Evolutionary conservation across 2,888 invertebrate genomes (phyloP).

Genomic region (Furcula furcula): DNA sequence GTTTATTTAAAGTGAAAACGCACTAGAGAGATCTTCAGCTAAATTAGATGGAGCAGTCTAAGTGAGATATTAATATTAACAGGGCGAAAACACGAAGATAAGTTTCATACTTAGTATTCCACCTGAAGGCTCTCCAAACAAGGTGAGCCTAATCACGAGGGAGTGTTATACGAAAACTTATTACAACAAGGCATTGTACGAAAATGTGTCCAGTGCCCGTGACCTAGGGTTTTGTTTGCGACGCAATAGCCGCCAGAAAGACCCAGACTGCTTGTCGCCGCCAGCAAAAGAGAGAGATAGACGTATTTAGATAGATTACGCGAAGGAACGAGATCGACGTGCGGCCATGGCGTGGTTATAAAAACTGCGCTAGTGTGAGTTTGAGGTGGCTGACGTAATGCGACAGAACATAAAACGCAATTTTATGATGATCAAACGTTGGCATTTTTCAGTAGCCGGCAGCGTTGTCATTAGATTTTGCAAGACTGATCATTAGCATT

Average conservation of each 20-base stretch:
- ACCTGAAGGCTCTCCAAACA: constrained; percentile 40
- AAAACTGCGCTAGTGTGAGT: constrained; percentile 48
- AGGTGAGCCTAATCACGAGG: constrained; percentile 33
- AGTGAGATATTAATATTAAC: constrained; percentile 7
- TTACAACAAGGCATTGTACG: constrained; percentile 36
- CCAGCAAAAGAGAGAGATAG: constrained; percentile 61
- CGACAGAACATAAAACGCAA: constrained; percentile 49
- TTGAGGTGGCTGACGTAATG: constrained; percentile 56
- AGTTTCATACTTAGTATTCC: constrained; percentile 28
- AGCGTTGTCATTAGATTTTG: constrained; percentile 17
- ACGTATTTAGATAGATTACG: constrained; percentile 36
- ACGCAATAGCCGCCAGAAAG: constrained; percentile 60
- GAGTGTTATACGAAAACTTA: constrained; percentile 41
- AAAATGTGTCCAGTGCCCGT: constrained; percentile 71
- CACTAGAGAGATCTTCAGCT: constrained; percentile 1
- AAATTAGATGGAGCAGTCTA: constrained; percentile 3
- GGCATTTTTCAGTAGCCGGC: constrained; percentile 23
- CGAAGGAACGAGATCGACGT: constrained; percentile 53
- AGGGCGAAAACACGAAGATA: constrained; percentile 2
- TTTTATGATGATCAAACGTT: constrained; percentile 55
- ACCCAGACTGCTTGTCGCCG: constrained; percentile 80
- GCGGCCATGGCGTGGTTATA: constrained; percentile 57
- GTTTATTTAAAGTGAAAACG: constrained; percentile 2
- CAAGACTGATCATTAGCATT: constrained; percentile 11
- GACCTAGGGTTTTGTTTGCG: constrained; percentile 75